phyloP scores from a whole-genome alignment of 2,113 vertebrate species.

The Rhynchomys soricoides region DNA sequence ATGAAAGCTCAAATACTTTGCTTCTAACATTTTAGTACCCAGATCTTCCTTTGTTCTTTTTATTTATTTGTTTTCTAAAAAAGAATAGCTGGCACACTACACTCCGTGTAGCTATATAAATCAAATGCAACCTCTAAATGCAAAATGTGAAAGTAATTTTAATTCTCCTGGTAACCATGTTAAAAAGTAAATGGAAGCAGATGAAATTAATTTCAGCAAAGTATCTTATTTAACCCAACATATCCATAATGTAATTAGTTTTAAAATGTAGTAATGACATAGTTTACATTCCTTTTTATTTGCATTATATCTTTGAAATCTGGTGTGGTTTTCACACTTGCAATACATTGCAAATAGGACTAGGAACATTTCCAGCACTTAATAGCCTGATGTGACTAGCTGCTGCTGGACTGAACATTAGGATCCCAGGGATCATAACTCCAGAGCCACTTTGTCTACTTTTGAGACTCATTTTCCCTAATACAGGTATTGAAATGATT shows the following conservation, averaged over 20 bases:
- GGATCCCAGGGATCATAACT: neutral
- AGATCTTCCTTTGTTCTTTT: neutral
- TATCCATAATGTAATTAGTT: neutral
- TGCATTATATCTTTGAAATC: conserved; percentile 1
- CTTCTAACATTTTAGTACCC: neutral
- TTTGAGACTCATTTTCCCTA: conserved; percentile 1
- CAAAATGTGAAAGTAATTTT: neutral
- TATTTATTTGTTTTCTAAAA: conserved; percentile 12
- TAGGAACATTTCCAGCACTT: neutral
- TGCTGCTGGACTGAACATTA: neutral
- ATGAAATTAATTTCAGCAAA: conserved; percentile 39
- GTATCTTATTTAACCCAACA: conserved; percentile 15
- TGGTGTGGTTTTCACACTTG: neutral
- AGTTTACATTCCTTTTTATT: neutral
- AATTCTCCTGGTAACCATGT: neutral
- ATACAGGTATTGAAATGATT: neutral
- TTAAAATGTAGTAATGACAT: neutral
- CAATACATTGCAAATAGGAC: neutral
- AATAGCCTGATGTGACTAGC: rapidly evolving
- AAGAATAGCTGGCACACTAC: neutral
- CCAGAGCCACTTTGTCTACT: neutral
- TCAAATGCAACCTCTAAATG: neutral
- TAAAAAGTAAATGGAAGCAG: neutral
- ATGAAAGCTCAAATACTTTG: neutral
- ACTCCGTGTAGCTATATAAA: neutral